A percentile compares a stretch with the other conserved stretches of the same genome.
phyloP scores from a whole-genome alignment of 2,888 invertebrate species.

The Tachina lurida region DNA sequence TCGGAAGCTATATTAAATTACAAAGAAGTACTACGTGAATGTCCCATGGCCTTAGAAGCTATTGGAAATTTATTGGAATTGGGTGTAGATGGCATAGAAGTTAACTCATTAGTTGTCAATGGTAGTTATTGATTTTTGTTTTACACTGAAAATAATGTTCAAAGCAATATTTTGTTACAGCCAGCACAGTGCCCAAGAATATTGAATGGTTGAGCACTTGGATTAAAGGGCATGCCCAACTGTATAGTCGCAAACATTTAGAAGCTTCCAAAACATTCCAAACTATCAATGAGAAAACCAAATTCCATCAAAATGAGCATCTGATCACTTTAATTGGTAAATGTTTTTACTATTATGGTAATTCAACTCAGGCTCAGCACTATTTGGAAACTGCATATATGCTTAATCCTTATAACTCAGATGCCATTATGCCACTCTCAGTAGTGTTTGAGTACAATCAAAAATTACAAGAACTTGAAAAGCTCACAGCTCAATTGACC shows the following conservation, averaged over 20 bases:
- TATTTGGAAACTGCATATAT: conserved; percentile 83
- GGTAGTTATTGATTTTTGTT: conserved; percentile 77
- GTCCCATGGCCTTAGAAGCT: conserved; percentile 90
- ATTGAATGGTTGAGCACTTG: conserved; percentile 85
- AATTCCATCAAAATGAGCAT: conserved; percentile 87
- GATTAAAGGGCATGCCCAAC: conserved; percentile 86
- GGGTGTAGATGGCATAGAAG: conserved; percentile 89
- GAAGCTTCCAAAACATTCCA: conserved; percentile 87
- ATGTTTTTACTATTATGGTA: conserved; percentile 89
- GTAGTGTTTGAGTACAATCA: conserved; percentile 86
- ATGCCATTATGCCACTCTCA: conserved; percentile 87
- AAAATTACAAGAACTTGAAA: conserved; percentile 86
- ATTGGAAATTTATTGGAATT: conserved; percentile 88
- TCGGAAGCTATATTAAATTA: conserved; percentile 89
- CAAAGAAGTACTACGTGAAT: conserved; percentile 90
- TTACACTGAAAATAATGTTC: background rate
- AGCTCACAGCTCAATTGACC: conserved; percentile 83
- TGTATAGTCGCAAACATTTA: conserved; percentile 87
- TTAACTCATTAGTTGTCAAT: conserved; percentile 88
- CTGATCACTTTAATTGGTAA: conserved; percentile 88
- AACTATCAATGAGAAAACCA: conserved; percentile 86
- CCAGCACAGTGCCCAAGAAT: conserved; percentile 77
- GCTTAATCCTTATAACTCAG: conserved; percentile 84
- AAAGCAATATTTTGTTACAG: conserved; percentile 70
- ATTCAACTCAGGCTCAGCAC: conserved; percentile 86